Evolutionary conservation across 2,797 vertebrate species (phyloP).

Genomic region (Phrynocephalus forsythii): DNA sequence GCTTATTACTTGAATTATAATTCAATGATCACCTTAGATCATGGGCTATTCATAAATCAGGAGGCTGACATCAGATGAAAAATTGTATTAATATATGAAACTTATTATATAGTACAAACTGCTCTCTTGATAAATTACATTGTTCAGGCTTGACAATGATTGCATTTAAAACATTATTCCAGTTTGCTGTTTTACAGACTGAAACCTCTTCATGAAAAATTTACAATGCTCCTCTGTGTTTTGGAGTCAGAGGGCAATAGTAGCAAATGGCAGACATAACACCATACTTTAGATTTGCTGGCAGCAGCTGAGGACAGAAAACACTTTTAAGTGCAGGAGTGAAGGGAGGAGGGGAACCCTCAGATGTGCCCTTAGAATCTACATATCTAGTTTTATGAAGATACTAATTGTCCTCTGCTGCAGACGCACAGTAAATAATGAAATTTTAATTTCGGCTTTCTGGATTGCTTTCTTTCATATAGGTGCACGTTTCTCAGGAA

Average conservation of each 20-base stretch:
- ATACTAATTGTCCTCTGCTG: conserved; percentile 93
- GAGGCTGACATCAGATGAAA: conserved; percentile 99
- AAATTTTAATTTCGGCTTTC: conserved; percentile 94
- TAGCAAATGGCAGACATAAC: conserved; percentile 86
- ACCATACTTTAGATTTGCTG: conserved; percentile 81
- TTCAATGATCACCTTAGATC: conserved; percentile 99
- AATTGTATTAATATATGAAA: conserved; percentile 99
- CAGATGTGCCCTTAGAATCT: conserved; percentile 71
- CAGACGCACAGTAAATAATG: conserved; percentile 92
- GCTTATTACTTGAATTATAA: conserved; percentile 99
- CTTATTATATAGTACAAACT: conserved; percentile 99
- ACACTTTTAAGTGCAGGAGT: conserved; percentile 72
- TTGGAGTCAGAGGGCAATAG: conserved; percentile 88
- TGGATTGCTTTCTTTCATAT: conserved; percentile 83
- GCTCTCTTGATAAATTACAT: conserved; percentile 99
- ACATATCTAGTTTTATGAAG: conserved; percentile 88
- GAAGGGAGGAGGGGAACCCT: conserved; percentile 52
- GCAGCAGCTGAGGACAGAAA: conserved; percentile 77
- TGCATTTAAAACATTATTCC: conserved; percentile 99
- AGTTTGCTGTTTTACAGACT: conserved; percentile 92
- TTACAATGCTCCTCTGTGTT: conserved; percentile 90
- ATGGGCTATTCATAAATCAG: conserved; percentile 99
- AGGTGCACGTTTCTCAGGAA: conserved; percentile 89
- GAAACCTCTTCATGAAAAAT: conserved; percentile 97
- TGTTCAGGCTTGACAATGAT: conserved; percentile 99